A percentile compares a stretch with the other conserved stretches of the same genome.
Evolutionary conservation across 2,888 invertebrate genomes (phyloP).

Genomic region (Crossocerus cetratus): DNA sequence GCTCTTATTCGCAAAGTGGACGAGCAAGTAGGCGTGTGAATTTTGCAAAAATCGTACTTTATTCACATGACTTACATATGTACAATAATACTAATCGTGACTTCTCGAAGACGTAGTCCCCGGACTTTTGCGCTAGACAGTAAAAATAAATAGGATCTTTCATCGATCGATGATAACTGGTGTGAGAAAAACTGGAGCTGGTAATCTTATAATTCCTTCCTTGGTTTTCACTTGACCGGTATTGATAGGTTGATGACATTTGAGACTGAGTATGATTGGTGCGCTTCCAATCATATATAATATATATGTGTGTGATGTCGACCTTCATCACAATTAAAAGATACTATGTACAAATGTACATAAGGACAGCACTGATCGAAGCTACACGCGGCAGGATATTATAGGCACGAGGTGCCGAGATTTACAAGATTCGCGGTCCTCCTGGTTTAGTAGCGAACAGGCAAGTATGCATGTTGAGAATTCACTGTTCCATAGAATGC

Average conservation of each 20-base stretch:
- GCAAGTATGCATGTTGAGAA: conserved; percentile 46
- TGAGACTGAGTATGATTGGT: not conserved
- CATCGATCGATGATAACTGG: not conserved
- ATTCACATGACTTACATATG: too few species aligned
- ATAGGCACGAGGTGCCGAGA: not conserved
- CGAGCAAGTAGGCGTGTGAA: too few species aligned
- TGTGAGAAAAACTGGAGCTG: not conserved
- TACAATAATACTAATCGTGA: too few species aligned
- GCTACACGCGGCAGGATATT: too few species aligned
- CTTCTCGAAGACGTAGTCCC: too few species aligned
- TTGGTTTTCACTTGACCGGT: not conserved
- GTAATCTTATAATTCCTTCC: not conserved
- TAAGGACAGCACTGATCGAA: too few species aligned
- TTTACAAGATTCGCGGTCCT: not conserved
- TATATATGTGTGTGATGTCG: not conserved
- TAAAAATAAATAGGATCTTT: not conserved
- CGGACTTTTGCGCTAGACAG: too few species aligned
- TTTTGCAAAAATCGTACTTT: too few species aligned
- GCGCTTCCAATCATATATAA: not conserved
- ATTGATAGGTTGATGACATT: not conserved
- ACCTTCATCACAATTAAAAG: too few species aligned
- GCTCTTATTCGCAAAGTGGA: too few species aligned
- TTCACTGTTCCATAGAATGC: conserved; percentile 71
- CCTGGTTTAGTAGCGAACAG: conserved; percentile 14
- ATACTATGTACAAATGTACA: not conserved